phyloP scores from a whole-genome alignment of 2,888 invertebrate genomes.

The Drosophila mulleri region DNA sequence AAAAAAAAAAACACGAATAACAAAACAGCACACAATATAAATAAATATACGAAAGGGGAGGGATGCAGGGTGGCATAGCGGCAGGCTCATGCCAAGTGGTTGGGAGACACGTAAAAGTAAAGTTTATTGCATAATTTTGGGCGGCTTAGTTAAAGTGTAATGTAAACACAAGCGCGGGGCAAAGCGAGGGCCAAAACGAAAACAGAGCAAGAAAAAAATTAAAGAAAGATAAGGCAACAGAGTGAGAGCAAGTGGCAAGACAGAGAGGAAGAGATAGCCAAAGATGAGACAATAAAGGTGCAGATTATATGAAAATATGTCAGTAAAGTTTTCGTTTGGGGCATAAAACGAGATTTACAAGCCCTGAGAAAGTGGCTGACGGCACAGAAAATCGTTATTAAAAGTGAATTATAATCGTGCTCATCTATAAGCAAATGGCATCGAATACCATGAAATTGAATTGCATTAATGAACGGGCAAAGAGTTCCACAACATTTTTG shows the following conservation, averaged over 20 bases:
- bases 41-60: slow-evolving; percentile 41
- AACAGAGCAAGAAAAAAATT: slow-evolving; percentile 30
- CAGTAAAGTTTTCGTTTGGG: slow-evolving; percentile 48
- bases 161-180: slow-evolving; percentile 67
- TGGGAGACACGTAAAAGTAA: slow-evolving; percentile 73
- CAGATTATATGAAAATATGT: slow-evolving; percentile 74
- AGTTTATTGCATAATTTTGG: slow-evolving; percentile 81
- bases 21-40: slow-evolving; percentile 50
- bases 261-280: neutral
- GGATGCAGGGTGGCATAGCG: neutral
- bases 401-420: slow-evolving; percentile 32
- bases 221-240: neutral
- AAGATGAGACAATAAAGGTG: slow-evolving; percentile 73
- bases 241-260: neutral
- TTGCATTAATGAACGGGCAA: neutral
- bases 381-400: slow-evolving; percentile 24
- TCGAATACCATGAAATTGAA: slow-evolving; percentile 19
- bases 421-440: slow-evolving; percentile 34
- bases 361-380: slow-evolving; percentile 18
- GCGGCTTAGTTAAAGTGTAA: slow-evolving; percentile 76
- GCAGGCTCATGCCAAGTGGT: slow-evolving; percentile 45
- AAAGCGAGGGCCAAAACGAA: slow-evolving; percentile 12
- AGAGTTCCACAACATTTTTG: neutral
- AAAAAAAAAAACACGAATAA: slow-evolving; percentile 18
- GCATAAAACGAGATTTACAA: slow-evolving; percentile 41